A percentile compares a stretch with the other conserved stretches of the same genome.
phyloP scores from a whole-genome alignment of 2,113 vertebrate species.

The Danionella cerebrum region DNA sequence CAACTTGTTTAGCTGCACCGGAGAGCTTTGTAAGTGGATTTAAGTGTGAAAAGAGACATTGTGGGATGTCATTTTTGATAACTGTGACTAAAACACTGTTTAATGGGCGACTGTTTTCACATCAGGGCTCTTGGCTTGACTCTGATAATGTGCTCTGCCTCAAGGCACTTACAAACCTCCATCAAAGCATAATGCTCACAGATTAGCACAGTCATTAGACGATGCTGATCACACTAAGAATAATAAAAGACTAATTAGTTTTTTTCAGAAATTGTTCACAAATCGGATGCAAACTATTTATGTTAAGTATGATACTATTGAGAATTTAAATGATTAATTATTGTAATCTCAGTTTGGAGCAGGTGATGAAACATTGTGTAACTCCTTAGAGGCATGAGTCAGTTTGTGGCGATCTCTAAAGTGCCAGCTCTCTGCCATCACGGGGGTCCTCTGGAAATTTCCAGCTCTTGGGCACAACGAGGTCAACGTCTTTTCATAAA shows the following conservation, averaged over 20 bases:
- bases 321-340: neutral
- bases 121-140: conserved; percentile 22
- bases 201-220: neutral
- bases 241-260: neutral
- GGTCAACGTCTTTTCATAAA: conserved; percentile 16
- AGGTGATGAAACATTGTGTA: conserved; percentile 16
- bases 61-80: conserved; percentile 20
- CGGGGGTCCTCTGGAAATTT: neutral
- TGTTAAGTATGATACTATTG: neutral
- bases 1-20: neutral
- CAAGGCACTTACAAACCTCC: conserved; percentile 11
- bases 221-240: neutral
- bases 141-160: conserved; percentile 29
- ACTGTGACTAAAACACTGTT: conserved; percentile 26
- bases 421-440: neutral
- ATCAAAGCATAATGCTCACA: conserved; percentile 19
- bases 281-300: neutral
- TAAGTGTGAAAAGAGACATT: neutral
- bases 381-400: neutral
- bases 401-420: neutral
- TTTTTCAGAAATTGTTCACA: neutral
- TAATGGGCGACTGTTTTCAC: conserved; percentile 30
- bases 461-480: conserved; percentile 7
- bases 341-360: neutral
- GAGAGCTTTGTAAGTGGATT: neutral